A percentile compares a stretch with the other conserved stretches of the same genome.
These are phyloP conservation scores for Pholis gunnellus DNA, from an alignment of 2,113 vertebrate genomes.

Conservation along the genomic window DNA sequence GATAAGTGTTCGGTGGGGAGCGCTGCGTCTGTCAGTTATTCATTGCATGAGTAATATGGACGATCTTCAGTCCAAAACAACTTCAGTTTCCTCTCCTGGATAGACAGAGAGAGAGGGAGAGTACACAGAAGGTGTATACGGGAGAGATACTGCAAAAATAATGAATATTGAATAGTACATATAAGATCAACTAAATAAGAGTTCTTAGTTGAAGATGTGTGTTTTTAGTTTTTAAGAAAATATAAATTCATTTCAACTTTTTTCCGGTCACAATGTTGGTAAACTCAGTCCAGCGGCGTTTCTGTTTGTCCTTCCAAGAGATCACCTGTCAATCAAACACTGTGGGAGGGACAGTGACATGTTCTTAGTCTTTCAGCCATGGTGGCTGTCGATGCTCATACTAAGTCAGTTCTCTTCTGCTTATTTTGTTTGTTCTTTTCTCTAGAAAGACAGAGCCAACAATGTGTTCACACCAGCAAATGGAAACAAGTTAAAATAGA, in stretches of 20 bases:
- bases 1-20: slow-evolving; percentile 42
- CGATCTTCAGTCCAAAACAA: neutral
- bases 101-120: neutral
- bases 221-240: neutral
- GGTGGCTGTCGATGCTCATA: neutral
- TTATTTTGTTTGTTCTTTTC: neutral
- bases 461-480: neutral
- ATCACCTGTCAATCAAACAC: slow-evolving; percentile 1
- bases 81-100: neutral
- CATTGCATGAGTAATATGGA: slow-evolving; percentile 2
- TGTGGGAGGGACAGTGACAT: neutral
- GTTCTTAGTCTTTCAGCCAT: neutral
- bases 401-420: neutral
- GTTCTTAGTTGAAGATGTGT: neutral
- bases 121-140: neutral
- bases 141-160: neutral
- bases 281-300: neutral
- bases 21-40: slow-evolving; percentile 33
- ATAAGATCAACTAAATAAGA: neutral
- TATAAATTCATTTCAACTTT: neutral
- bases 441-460: neutral
- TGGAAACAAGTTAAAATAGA: neutral
- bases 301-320: neutral
- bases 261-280: neutral
- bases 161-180: neutral